Evolutionary conservation across 2,888 invertebrate genomes (phyloP).

Genomic region (Mythimna pallens): DNA sequence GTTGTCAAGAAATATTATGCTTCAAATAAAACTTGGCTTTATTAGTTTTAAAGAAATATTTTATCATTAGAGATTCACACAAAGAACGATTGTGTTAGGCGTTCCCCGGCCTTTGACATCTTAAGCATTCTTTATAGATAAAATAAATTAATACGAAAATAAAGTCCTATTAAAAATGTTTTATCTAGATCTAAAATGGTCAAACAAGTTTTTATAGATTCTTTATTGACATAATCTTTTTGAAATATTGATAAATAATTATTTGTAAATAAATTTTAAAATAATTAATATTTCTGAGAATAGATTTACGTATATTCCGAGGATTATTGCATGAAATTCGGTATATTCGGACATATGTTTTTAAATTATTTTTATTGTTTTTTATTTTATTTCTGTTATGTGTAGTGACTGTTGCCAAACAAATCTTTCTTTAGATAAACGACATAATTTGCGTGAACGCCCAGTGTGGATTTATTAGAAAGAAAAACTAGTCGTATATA

Average conservation of each 20-base stretch:
- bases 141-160: slow-evolving; percentile 49
- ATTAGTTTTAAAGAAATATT: slow-evolving; percentile 47
- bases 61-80: slow-evolving; percentile 50
- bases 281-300: neutral
- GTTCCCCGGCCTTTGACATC: slow-evolving; percentile 54
- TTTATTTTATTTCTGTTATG: too few relatives aligned
- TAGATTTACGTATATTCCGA: slow-evolving; percentile 1
- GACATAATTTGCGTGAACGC: slow-evolving; percentile 19
- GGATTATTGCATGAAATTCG: slow-evolving; percentile 24
- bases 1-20: slow-evolving; percentile 12
- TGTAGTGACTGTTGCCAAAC: too few relatives aligned
- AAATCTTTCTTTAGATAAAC: neutral
- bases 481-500: slow-evolving; percentile 76
- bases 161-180: slow-evolving; percentile 43
- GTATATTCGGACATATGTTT: neutral
- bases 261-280: slow-evolving; percentile 18
- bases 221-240: slow-evolving; percentile 43
- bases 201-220: slow-evolving; percentile 38
- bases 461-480: slow-evolving; percentile 59
- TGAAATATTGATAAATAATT: slow-evolving; percentile 26
- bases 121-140: slow-evolving; percentile 54
- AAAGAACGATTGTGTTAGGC: slow-evolving; percentile 45
- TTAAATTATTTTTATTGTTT: too few relatives aligned
- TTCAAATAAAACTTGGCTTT: slow-evolving; percentile 33
- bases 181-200: slow-evolving; percentile 51